These are phyloP conservation scores for Manduca sexta DNA, from an alignment of 1,140 invertebrate species.

Conservation along the genomic window DNA sequence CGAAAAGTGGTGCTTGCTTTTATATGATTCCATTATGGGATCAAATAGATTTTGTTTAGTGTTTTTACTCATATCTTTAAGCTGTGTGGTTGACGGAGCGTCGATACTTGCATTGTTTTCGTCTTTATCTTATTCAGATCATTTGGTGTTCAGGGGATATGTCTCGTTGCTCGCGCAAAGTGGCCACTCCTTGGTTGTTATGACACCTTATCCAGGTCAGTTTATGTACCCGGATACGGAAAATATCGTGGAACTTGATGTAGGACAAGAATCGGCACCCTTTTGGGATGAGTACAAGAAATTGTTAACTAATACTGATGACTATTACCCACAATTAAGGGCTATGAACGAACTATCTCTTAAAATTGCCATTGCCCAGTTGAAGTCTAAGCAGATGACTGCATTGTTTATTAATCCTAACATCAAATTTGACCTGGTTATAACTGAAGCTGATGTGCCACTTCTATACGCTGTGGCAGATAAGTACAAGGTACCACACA, in stretches of 20 bases:
- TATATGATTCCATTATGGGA: conserved; percentile 28
- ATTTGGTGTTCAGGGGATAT: conserved; percentile 53
- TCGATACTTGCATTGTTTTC: conserved; percentile 58
- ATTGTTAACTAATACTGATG: conserved; percentile 43
- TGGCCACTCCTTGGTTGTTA: conserved; percentile 49
- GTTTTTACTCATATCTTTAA: conserved; percentile 28
- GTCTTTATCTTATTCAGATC: conserved; percentile 55
- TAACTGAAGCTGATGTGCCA: conserved; percentile 62
- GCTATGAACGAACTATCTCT: conserved; percentile 42
- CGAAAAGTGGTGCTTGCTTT: no score
- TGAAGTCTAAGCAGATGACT: conserved; percentile 53
- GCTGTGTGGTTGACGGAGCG: conserved; percentile 34
- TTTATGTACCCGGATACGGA: conserved; percentile 46
- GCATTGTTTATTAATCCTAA: conserved; percentile 53
- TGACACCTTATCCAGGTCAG: conserved; percentile 64
- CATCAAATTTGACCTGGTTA: conserved; percentile 57
- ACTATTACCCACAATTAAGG: conserved; percentile 41
- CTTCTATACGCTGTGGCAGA: conserved; percentile 57
- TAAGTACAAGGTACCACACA: conserved; percentile 54
- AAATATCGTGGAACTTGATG: conserved; percentile 47
- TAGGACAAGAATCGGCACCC: conserved; percentile 40
- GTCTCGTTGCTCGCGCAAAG: conserved; percentile 39
- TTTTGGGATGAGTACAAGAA: conserved; percentile 50
- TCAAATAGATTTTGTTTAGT: conserved; percentile 21
- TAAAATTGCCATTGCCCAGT: conserved; percentile 50